Percentiles rank a stretch among this genome's conserved stretches.
phyloP scores from a whole-genome alignment of 2,888 invertebrate species.

The Tromatobia lineatoria region DNA sequence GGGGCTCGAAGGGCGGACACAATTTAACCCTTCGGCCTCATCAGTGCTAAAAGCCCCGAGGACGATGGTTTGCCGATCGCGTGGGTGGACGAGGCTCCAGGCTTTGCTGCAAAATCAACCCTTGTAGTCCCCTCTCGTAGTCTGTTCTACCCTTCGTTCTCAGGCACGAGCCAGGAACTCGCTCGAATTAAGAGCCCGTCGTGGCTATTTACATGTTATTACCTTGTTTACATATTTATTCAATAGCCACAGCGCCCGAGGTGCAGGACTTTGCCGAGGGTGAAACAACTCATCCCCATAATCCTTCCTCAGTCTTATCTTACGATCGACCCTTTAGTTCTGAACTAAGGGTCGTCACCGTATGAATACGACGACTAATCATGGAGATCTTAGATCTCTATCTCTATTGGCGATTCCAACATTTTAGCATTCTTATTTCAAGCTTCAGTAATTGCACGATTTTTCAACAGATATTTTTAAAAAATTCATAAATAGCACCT shows the following conservation, averaged over 20 bases:
- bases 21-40: conserved; percentile 53
- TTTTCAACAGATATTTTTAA: not conserved
- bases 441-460: not conserved
- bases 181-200: conserved; percentile 72
- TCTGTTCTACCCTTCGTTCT: conserved; percentile 9
- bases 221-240: conserved; percentile 83
- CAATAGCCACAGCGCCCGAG: conserved; percentile 72
- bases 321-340: conserved; percentile 74
- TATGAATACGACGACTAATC: not conserved
- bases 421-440: not conserved
- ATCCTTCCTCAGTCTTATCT: conserved; percentile 59
- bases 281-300: conserved; percentile 70
- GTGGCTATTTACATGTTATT: conserved; percentile 84
- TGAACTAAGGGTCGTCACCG: conserved; percentile 70
- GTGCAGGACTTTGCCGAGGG: conserved; percentile 26
- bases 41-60: conserved; percentile 31
- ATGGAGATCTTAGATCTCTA: not conserved
- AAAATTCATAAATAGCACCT: no score
- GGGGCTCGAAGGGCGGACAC: conserved; percentile 8
- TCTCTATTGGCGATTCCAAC: not conserved
- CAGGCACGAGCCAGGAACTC: conserved; percentile 17
- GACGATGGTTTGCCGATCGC: conserved; percentile 46
- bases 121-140: conserved; percentile 27
- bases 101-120: conserved; percentile 43
- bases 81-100: conserved; percentile 49